These are phyloP conservation scores for Microcebus lehilahytsara DNA, from an alignment of 2,113 vertebrate genomes.

Conservation along the genomic window DNA sequence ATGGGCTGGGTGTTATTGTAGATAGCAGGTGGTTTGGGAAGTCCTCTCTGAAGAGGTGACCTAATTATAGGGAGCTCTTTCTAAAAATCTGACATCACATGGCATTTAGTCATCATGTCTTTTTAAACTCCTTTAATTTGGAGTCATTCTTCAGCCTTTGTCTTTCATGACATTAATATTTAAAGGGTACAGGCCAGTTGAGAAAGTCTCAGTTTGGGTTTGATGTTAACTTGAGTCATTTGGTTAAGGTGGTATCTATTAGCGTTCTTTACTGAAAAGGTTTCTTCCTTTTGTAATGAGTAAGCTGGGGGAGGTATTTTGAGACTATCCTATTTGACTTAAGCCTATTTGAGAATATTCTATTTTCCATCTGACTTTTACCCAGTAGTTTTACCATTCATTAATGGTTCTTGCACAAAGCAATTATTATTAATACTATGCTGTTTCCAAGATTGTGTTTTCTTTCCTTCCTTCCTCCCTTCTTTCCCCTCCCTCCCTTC, in stretches of 20 bases:
- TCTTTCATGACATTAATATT: background rate
- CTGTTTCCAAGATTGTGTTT: background rate
- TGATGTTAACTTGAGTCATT: background rate
- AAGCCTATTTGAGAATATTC: background rate
- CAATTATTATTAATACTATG: background rate
- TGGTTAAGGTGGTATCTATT: background rate
- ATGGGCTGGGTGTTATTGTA: background rate
- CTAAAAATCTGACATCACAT: background rate
- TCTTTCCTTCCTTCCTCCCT: background rate
- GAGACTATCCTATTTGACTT: background rate
- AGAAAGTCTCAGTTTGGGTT: background rate
- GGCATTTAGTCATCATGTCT: background rate
- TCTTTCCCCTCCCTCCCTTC: fast-evolving
- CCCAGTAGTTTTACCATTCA: background rate
- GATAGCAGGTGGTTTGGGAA: background rate
- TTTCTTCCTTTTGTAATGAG: slow-evolving; percentile 3
- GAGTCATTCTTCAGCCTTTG: background rate
- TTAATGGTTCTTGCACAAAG: background rate
- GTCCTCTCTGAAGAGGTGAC: background rate
- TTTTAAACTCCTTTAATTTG: background rate
- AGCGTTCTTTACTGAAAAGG: background rate
- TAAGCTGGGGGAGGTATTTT: background rate
- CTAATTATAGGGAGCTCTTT: background rate
- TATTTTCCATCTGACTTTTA: background rate
- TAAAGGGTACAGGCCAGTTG: background rate